Base-by-base conservation (phyloP, 1,140 invertebrate species). In the Maniola jurtina region DNA sequence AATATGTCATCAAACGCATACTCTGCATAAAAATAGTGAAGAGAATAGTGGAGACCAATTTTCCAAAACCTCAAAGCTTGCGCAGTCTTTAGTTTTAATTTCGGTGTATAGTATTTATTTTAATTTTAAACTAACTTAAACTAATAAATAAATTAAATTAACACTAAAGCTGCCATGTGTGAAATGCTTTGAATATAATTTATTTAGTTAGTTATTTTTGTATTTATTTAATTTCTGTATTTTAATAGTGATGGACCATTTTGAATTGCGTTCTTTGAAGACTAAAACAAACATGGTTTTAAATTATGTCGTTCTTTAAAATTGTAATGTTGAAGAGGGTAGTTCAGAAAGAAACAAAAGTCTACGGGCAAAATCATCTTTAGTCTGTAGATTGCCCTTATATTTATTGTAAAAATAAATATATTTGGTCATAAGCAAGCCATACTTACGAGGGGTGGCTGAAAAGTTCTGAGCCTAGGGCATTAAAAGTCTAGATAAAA, bases 31-130 rank as follows among this genome's bases (percentile, higher is more conserved):
- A n/a, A n/a, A n/a, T n/a, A n/a, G n/a, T n/a, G n/a, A n/a, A n/a
- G n/a, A n/a, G n/a, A n/a, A n/a, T n/a, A n/a, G 14, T 16, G 4
- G 16, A 52, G 4, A 16, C 42, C 5, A 11, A 16, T 8, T 52
- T 48, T 2, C 11, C 14, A 52, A 52, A 13, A 6, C 15, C 15
- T 25, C 48, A 16, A 25, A 52, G 48, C 14, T 52, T 25, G 10
- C 7, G 16, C 6, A 8, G 7, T 25, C 5, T 52, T n/a, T 65
- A 59, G 47, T 52, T 60, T 34, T 54, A 65, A 35, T 54, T 59
- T 65, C 36, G 45, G 50, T 60, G 58, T 14, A 35, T 65, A 70
- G 35, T 70, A 70, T 70, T 70, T 65, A 70, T 70, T 70, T 69
- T 61, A 61, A 61, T 47, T 63, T 14, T 59, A 60, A 47, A 63